phyloP scores from a whole-genome alignment of 2,888 invertebrate genomes.

The Apamea sordens region DNA sequence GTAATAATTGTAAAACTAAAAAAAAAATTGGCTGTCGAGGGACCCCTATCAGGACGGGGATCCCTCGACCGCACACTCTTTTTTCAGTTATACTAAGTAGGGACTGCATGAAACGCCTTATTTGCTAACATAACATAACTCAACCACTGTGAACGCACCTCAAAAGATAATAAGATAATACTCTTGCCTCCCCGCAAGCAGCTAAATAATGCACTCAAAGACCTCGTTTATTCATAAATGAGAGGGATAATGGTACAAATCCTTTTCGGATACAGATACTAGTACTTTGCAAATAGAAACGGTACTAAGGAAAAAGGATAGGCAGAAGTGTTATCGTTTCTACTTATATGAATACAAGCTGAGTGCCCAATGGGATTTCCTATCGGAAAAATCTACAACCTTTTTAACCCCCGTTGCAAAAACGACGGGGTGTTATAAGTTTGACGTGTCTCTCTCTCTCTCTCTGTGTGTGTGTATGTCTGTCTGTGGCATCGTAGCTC shows the following conservation, averaged over 20 bases:
- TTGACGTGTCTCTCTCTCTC: too few species aligned
- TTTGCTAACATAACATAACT: background rate
- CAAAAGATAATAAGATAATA: constrained; percentile 42
- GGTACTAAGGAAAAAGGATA: constrained; percentile 8
- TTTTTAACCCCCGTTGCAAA: too few species aligned
- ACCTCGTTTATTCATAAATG: constrained; percentile 28
- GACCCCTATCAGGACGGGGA: too few species aligned
- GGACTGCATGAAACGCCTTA: background rate
- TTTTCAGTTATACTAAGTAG: background rate
- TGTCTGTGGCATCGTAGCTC: too few species aligned
- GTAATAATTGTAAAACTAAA: too few species aligned
- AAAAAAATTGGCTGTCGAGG: too few species aligned
- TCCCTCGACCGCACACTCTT: too few species aligned
- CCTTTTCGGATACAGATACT: constrained; percentile 20
- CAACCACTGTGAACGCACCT: background rate
- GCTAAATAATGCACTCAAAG: constrained; percentile 43
- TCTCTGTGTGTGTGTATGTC: too few species aligned
- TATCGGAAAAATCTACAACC: background rate
- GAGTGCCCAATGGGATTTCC: background rate
- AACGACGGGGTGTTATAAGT: too few species aligned
- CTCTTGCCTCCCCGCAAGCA: constrained; percentile 18
- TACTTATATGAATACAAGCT: background rate
- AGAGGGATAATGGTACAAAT: constrained; percentile 32
- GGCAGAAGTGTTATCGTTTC: background rate
- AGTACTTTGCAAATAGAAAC: constrained; percentile 2